Percentiles rank a stretch among this genome's conserved stretches.
Evolutionary conservation across 2,797 vertebrate genomes (phyloP).

Genomic region (Manis javanica): DNA sequence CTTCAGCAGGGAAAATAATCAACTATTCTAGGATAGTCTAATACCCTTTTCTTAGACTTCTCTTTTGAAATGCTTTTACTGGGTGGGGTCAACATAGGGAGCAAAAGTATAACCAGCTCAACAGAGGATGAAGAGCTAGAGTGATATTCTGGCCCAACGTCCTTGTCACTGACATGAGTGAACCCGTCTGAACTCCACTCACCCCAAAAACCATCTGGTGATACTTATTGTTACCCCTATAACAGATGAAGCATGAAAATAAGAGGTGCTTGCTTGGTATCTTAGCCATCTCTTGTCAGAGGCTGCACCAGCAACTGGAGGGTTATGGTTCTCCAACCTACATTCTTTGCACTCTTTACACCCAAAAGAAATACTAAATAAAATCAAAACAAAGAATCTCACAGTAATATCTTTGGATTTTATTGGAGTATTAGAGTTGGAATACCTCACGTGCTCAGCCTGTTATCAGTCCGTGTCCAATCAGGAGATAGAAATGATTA

Average conservation of each 20-base stretch:
- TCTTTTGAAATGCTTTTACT: slow-evolving; percentile 20
- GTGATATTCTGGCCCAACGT: not conserved
- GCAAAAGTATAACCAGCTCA: not conserved
- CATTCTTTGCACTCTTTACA: not conserved
- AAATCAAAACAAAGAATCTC: not conserved
- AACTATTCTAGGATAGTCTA: not conserved
- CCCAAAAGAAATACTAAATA: not conserved
- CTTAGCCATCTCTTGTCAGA: not conserved
- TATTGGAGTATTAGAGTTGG: not conserved
- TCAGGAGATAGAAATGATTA: not conserved
- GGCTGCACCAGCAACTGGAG: not conserved
- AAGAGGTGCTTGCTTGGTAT: not conserved
- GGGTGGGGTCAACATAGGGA: not conserved
- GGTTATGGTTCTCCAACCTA: not conserved
- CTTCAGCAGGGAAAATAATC: not conserved
- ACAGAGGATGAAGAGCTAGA: not conserved
- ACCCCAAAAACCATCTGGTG: not conserved
- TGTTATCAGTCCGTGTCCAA: not conserved
- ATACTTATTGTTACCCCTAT: not conserved
- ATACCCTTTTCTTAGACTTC: not conserved
- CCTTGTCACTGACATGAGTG: not conserved
- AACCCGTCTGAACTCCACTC: not conserved
- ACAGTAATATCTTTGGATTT: not conserved
- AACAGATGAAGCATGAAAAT: not conserved
- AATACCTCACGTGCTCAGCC: not conserved